phyloP scores from a whole-genome alignment of 2,113 vertebrate genomes.

The Crotalus horridus region DNA sequence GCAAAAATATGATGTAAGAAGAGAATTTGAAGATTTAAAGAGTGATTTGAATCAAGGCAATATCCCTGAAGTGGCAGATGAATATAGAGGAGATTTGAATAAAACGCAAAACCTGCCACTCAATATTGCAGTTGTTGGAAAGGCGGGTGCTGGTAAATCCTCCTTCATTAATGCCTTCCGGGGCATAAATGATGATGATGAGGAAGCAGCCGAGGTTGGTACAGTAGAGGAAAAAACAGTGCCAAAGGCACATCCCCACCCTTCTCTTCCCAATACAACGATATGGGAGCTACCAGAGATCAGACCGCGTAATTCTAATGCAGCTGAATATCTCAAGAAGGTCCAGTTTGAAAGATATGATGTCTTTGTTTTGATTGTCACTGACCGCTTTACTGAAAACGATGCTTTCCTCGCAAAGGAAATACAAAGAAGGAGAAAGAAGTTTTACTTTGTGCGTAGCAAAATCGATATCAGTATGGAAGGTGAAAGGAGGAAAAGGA shows the following conservation, averaged over 20 bases:
- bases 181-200: too few relatives aligned
- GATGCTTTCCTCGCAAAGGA: not conserved
- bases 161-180: too few relatives aligned
- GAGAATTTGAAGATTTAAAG: not conserved
- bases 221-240: too few relatives aligned
- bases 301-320: not conserved
- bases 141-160: too few relatives aligned
- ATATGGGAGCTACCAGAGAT: constrained; percentile 63
- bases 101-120: too few relatives aligned
- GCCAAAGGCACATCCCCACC: not conserved
- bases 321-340: constrained; percentile 12
- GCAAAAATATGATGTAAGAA: not conserved
- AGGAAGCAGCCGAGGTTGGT: not conserved
- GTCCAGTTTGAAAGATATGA: constrained; percentile 49
- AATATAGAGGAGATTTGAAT: not conserved
- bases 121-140: too few relatives aligned
- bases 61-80: not conserved
- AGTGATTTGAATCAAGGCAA: not conserved
- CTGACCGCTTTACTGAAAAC: constrained; percentile 31
- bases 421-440: constrained; percentile 30
- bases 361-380: constrained; percentile 53
- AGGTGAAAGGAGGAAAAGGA: not conserved
- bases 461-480: constrained; percentile 47
- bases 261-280: constrained; percentile 29
- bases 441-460: constrained; percentile 57